Evolutionary conservation across 1,140 invertebrate genomes (phyloP).

Genomic region (Pygmarrhopalites habei): DNA sequence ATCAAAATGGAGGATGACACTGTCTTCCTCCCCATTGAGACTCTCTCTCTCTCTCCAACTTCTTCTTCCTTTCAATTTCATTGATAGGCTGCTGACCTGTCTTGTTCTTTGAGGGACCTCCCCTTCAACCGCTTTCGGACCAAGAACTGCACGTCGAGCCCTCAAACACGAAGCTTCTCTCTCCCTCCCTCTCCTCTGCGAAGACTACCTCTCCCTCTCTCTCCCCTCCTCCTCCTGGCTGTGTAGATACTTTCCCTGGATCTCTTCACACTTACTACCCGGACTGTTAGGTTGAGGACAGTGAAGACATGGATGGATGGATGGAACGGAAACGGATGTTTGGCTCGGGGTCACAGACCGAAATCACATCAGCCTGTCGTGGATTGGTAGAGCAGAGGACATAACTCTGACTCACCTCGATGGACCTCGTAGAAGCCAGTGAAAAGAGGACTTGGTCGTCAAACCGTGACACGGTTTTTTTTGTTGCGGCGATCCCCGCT

Average conservation of each 20-base stretch:
- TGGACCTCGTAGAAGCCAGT: conserved; percentile 4
- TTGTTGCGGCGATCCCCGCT: conserved; percentile 9
- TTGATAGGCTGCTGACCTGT: not conserved
- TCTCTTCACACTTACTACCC: conserved; percentile 9
- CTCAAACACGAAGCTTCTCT: too few species aligned
- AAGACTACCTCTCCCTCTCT: too few species aligned
- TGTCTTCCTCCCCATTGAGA: too few species aligned
- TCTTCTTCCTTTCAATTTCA: too few species aligned
- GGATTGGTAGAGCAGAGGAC: not conserved
- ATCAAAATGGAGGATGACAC: too few species aligned
- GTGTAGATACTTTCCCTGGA: not conserved
- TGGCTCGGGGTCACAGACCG: conserved; percentile 5
- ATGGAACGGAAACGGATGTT: not conserved
- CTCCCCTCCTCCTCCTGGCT: too few species aligned
- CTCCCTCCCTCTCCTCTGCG: too few species aligned
- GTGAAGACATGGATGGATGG: not conserved
- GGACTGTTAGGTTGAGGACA: not conserved
- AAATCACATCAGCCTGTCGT: not conserved
- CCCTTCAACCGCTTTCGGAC: too few species aligned
- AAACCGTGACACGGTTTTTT: conserved; percentile 3
- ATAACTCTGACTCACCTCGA: not conserved
- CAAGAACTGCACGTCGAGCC: too few species aligned
- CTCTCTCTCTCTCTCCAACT: too few species aligned
- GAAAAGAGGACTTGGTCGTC: not conserved
- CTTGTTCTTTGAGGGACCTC: too few species aligned